Conservation (phyloP, 2,797 vertebrate species). For the Spinus pinus region DNA sequence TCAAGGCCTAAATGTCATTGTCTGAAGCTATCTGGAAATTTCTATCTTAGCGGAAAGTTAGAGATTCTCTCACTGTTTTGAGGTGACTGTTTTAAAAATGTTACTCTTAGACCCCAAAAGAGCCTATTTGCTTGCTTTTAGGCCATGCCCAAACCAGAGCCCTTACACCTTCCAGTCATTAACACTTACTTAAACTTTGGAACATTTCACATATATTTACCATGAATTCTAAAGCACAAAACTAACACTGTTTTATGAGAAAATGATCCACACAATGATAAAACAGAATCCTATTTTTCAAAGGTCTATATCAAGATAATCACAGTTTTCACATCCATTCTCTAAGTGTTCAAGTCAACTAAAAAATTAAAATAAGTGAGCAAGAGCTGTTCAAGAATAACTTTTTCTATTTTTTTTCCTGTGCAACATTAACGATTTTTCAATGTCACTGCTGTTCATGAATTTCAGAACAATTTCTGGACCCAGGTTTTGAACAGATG, state of each 20-base stretch:
- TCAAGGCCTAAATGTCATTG: not conserved
- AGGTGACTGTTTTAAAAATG: not conserved
- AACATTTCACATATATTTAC: not conserved
- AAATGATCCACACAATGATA: not conserved
- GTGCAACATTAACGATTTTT: not conserved
- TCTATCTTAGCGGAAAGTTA: not conserved
- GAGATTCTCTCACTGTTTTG: not conserved
- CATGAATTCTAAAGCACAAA: not conserved
- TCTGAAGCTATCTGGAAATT: not conserved
- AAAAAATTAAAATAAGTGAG: not conserved
- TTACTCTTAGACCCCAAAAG: not conserved
- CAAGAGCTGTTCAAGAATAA: not conserved
- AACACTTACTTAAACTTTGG: not conserved
- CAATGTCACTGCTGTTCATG: not conserved
- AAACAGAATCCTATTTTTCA: not conserved
- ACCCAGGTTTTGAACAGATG: constrained; percentile 48
- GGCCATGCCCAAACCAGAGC: not conserved
- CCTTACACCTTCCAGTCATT: not conserved
- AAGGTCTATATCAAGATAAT: not conserved
- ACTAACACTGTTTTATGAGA: not conserved
- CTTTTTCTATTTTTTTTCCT: not conserved
- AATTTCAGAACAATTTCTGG: constrained; percentile 8
- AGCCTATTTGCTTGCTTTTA: not conserved
- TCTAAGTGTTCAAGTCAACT: not conserved
- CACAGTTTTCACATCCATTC: not conserved